Base-by-base conservation (phyloP, 1,140 invertebrate species). In the Apis laboriosa region DNA sequence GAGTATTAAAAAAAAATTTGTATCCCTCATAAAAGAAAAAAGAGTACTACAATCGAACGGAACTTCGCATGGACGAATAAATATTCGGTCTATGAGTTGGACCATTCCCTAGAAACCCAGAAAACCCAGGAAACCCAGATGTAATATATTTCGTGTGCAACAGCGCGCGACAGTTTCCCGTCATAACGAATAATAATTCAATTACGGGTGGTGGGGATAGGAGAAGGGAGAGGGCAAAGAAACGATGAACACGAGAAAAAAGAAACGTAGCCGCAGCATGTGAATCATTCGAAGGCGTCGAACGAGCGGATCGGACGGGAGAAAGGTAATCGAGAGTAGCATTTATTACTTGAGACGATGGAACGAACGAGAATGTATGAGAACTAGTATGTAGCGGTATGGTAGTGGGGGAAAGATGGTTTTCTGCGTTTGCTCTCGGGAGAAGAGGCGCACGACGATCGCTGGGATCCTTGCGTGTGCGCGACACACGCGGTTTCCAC, bases 401-500 rank as follows among this genome's bases (percentile, higher is more conserved):
- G 15, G 7, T 12, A 55, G 28, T 56, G 73, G 61, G 24, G 21
- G 17, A 9, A 19, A 43, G 28, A 71, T 43, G 51, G 11, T 67
- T 80, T 73, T 86, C 64, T 72, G 12, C 70, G 49, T 67, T 28
- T 72, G 34, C 12, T 21, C 51, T 67, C 15, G 60, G 78, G 74
- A 61, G 53, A 24, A 51, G 66, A 58, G 17, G 34, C 60, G 51
- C 19, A 49, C 55, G 77, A 61, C n/a, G 61, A 53, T 43, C 71
- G 34, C 74, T 53, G 49, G 55, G 63, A 78, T 87, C 75, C 60
- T 64, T 53, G 17, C 19, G 61, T 64, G 74, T 17, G 24, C 64
- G 51, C 63, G 73, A 56, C 77, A 89, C 73, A 78, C 84, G 76
- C 84, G 43, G 61, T 66, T 55, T 84, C 21, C 68, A 43, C 21